Percentiles rank a stretch among this genome's conserved stretches.
These are phyloP conservation scores for Polypedilum pembai DNA, from an alignment of 1,140 invertebrate species.

Conservation along the genomic window DNA sequence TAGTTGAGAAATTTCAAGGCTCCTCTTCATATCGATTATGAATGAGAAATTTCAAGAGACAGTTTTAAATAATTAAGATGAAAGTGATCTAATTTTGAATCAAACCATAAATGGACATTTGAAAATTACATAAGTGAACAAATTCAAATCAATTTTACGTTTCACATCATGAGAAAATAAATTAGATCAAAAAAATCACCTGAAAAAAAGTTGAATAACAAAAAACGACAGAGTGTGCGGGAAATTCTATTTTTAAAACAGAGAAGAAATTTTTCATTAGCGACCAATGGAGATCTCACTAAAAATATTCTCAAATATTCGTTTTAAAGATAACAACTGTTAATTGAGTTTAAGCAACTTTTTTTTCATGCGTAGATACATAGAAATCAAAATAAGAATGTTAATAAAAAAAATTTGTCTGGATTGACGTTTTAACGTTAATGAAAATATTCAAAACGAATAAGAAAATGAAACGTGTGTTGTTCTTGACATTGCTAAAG, in stretches of 20 bases:
- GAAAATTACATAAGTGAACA: neutral
- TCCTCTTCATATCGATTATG: neutral
- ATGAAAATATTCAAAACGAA: no score
- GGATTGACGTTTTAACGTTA: no score
- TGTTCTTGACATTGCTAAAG: no score
- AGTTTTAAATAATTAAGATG: neutral
- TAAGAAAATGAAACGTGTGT: no score
- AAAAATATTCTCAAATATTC: neutral
- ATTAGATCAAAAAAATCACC: slow-evolving; percentile 6
- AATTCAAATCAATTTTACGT: neutral
- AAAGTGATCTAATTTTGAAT: neutral
- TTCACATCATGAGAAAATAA: neutral
- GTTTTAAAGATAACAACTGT: neutral
- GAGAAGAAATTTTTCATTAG: neutral
- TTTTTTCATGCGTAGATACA: no score
- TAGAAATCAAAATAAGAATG: no score
- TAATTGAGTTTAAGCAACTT: no score
- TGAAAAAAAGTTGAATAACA: slow-evolving; percentile 7
- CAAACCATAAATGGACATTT: neutral
- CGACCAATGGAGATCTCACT: neutral
- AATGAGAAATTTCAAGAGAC: neutral
- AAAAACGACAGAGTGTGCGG: neutral
- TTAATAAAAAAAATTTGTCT: no score
- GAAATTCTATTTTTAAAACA: neutral
- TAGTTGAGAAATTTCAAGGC: neutral